Evolutionary conservation across 1,140 invertebrate genomes (phyloP).

Genomic region (Acromyrmex charruanus): DNA sequence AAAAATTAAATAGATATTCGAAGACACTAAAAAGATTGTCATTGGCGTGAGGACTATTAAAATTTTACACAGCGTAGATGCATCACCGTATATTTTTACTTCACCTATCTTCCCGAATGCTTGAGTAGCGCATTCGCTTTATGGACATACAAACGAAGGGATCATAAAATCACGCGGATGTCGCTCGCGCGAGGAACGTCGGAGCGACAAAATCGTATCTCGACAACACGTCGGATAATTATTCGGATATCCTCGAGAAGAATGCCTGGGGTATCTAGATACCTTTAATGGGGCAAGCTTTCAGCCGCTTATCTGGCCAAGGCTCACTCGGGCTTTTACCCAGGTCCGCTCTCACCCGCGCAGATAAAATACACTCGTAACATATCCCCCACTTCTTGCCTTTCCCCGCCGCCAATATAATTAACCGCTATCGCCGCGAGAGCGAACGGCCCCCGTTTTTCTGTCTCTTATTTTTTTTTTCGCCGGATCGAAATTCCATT

Average conservation of each 20-base stretch:
- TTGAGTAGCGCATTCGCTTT: constrained; percentile 39
- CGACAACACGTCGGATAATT: constrained; percentile 81
- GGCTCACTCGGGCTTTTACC: constrained; percentile 82
- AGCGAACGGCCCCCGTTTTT: constrained; percentile 60
- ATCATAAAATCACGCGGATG: constrained; percentile 72
- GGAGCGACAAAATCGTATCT: constrained; percentile 78
- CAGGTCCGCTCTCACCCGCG: constrained; percentile 77
- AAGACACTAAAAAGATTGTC: not conserved
- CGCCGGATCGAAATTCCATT: constrained; percentile 83
- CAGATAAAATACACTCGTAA: constrained; percentile 82
- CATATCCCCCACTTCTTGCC: constrained; percentile 35
- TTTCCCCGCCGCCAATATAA: constrained; percentile 78
- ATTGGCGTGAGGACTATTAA: not conserved
- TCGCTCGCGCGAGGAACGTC: constrained; percentile 62
- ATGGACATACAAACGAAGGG: constrained; percentile 44
- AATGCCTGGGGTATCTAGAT: constrained; percentile 82
- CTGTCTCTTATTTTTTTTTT: constrained; percentile 67
- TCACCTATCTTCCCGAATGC: constrained; percentile 4
- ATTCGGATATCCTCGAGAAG: constrained; percentile 82
- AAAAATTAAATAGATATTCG: not conserved
- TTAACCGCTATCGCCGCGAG: constrained; percentile 81
- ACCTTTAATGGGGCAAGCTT: constrained; percentile 84
- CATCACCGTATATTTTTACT: constrained; percentile 28
- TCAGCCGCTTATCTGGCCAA: constrained; percentile 83
- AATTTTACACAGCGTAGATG: constrained; percentile 43